These are phyloP conservation scores for Himalopsyche kuldschensis DNA, from an alignment of 2,888 invertebrate genomes.

Conservation along the genomic window DNA sequence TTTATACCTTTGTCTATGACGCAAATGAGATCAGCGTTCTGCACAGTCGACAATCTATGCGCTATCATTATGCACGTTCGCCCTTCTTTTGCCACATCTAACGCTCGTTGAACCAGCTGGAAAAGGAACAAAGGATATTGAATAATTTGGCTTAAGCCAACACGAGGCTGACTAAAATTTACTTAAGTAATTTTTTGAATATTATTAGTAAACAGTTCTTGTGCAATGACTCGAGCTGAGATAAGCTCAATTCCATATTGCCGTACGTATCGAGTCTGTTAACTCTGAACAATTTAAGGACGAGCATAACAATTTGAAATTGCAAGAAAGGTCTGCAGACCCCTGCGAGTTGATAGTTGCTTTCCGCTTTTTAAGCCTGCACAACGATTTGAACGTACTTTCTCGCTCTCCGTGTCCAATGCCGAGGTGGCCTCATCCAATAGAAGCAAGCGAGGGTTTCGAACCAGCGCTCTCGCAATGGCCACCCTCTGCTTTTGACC, in stretches of 20 bases:
- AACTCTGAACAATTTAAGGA: too few species aligned
- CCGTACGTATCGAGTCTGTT: too few species aligned
- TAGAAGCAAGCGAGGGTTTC: constrained; percentile 75
- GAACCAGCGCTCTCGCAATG: constrained; percentile 80
- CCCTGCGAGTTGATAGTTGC: too few species aligned
- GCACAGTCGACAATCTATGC: constrained; percentile 81
- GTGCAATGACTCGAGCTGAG: too few species aligned
- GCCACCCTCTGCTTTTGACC: constrained; percentile 87
- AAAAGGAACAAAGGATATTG: not conserved
- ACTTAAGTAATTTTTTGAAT: too few species aligned
- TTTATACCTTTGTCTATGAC: constrained; percentile 69
- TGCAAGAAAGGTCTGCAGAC: too few species aligned
- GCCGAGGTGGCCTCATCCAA: constrained; percentile 88
- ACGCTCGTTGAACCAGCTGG: constrained; percentile 82
- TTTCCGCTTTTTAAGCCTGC: too few species aligned
- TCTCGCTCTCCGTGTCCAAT: constrained; percentile 82
- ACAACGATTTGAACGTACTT: constrained; percentile 51
- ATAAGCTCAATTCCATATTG: too few species aligned
- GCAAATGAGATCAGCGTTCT: constrained; percentile 78
- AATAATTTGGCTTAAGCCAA: too few species aligned
- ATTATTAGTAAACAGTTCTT: too few species aligned
- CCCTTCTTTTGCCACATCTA: constrained; percentile 78
- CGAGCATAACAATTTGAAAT: too few species aligned
- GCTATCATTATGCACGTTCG: constrained; percentile 87
- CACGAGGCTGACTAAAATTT: too few species aligned